Evolutionary conservation across 2,113 vertebrate genomes (phyloP).

Genomic region (Myotis lucifugus): DNA sequence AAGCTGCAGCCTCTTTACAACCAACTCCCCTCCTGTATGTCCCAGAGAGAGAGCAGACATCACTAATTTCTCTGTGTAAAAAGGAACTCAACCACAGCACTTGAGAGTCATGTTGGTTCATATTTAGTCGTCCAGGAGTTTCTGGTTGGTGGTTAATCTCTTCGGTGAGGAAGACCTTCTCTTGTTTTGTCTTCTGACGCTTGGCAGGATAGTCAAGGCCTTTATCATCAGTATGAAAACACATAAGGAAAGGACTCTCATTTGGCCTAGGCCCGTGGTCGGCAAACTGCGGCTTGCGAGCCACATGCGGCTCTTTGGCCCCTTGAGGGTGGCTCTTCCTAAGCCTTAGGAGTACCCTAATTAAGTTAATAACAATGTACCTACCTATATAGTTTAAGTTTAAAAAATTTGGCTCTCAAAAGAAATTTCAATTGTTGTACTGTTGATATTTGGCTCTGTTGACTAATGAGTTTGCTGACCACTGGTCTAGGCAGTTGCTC

Average conservation of each 20-base stretch:
- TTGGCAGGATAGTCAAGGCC: neutral
- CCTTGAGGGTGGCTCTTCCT: too few relatives aligned
- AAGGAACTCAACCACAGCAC: slow-evolving; percentile 2
- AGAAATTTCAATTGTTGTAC: too few relatives aligned
- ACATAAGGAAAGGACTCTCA: neutral
- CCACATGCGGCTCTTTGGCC: too few relatives aligned
- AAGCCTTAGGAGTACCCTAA: too few relatives aligned
- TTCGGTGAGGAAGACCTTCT: neutral
- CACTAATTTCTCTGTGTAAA: neutral
- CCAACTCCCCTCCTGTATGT: neutral
- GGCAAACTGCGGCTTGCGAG: too few relatives aligned
- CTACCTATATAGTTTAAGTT: too few relatives aligned
- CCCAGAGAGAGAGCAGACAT: neutral
- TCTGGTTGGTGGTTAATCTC: neutral
- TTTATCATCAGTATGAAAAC: neutral
- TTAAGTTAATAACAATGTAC: too few relatives aligned
- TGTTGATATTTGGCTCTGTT: too few relatives aligned
- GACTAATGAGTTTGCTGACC: too few relatives aligned
- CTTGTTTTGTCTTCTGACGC: neutral
- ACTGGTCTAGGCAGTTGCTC: neutral
- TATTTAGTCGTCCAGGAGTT: neutral
- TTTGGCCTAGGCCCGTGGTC: neutral
- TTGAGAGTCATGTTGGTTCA: neutral
- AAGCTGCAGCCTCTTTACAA: neutral
- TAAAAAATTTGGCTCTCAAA: too few relatives aligned